A percentile compares a stretch with the other conserved stretches of the same genome.
Conservation (phyloP, 2,113 vertebrate species). For the Menura novaehollandiae region DNA sequence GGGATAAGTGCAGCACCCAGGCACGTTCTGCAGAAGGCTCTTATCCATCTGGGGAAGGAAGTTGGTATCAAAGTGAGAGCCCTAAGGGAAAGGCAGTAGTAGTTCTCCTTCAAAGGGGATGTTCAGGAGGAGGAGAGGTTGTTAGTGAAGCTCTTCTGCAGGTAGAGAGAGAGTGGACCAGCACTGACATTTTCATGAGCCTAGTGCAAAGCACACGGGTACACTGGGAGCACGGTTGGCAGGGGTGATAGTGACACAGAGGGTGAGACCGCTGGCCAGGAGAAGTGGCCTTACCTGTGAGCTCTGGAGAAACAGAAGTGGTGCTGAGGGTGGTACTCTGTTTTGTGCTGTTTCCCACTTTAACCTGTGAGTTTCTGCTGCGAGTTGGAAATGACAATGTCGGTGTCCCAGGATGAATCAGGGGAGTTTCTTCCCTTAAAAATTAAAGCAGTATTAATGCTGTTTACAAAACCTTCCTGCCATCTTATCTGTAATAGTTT, state of each 20-base stretch:
- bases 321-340: not conserved
- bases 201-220: fast-evolving
- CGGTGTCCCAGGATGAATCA: not conserved
- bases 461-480: not conserved
- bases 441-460: not conserved
- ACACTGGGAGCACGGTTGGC: fast-evolving
- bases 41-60: not conserved
- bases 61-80: not conserved
- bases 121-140: not conserved
- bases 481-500: not conserved
- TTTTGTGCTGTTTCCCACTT: not conserved
- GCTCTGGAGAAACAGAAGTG: fast-evolving
- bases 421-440: not conserved
- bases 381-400: not conserved
- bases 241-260: not conserved
- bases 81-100: not conserved
- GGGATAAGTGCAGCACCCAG: not conserved
- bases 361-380: not conserved
- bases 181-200: not conserved
- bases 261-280: fast-evolving
- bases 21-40: fast-evolving
- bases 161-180: not conserved
- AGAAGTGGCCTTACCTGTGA: not conserved
- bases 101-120: not conserved
- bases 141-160: not conserved